Base-by-base conservation (phyloP, 2,888 invertebrate species). In the Clanis bilineata region DNA sequence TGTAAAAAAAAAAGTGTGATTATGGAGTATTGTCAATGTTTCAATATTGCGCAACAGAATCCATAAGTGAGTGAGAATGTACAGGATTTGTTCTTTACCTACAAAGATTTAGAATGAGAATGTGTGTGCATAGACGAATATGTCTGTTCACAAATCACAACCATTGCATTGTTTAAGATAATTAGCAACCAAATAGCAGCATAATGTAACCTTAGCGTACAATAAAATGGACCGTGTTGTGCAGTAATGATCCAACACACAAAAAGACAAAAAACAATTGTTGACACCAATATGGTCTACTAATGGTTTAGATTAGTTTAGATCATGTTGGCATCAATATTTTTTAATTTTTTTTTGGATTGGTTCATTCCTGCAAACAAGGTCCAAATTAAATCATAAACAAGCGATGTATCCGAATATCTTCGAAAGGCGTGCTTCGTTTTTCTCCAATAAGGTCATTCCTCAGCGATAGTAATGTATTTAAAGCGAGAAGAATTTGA, bases 401-500 rank as follows among this genome's bases (percentile, higher is more conserved):
- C 51, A 51, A 9, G 51, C 51, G 32, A 21, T 51, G 51, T 51
- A 51, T 32, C 51, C 51, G 51, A 51, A 51, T 51, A 51, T 51
- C 4, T 18, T 32, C 18, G 32, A 32, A 51, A 32, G 51, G 28
- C 32, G 51, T 51, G 32, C 18, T 51, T 51, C 9, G 18, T 51
- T 51, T 28, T 15, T 28, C 18, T 18, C 32, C 15, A 10, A 0
- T 4, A 2, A 12, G 5, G 15, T 38, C 6, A 18, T 18, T 54
- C 32, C 3, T 22, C 39, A 23, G 18, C 25, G n/a, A 21, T 32
- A 41, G 32, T 59, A 41, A 22, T 36, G 43, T 22, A 66, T 65
- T 79, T 95, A 97, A 86, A 97, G 95, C 39, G 97, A 97, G 93
- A 97, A 97, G 88, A 97, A 97, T 86, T 97, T 97, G 59, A 97